Base-by-base conservation (phyloP, 2,888 invertebrate genomes). In the Clepsis dumicolana region DNA sequence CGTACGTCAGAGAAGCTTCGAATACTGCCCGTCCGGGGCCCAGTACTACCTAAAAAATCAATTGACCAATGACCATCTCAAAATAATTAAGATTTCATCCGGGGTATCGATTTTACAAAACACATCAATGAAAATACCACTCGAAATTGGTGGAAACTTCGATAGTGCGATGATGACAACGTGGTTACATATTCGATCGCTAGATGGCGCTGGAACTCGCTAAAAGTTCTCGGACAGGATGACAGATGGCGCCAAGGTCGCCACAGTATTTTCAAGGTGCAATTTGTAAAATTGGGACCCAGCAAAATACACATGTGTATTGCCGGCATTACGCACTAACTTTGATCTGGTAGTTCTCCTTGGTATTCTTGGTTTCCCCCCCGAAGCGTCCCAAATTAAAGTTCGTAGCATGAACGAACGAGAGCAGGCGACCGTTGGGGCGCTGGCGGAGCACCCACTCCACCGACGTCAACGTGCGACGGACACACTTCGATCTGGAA, bases 351-450 rank as follows among this genome's bases (percentile, higher is more conserved):
- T 97, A 98, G 70, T 96, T 91, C 64, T 96, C 95, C 27, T 90
- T 93, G 0, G 94, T 91, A 0, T 95, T 79, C 18, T 89, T 82
- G 2, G 96, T 95, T 71, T 95, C 88, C 25, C 95, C 95, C 0
- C 94, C 94, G 75, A 99, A 94, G 83, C 97, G 97, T 0, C 97
- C 96, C 0, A 97, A 93, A 76, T 97, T 98, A 0, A 99, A 98
- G 83, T 99, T 99, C 10, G 94, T 94, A 56, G 96, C 96, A 41
- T 94, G 94, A 59, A 95, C 95, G 81, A 97, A 98, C 64, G 95
- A 92, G 5, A 98, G 79, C 70, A 98, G 86, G 2, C 95, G 94
- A 18, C 90, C 91, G 78, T 96, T 96, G 0, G 97, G 96, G 0
- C 94, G 89, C 62, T 97, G 94, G 70, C 95, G 95, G 72, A 95